phyloP scores from a whole-genome alignment of 2,888 invertebrate genomes.

The Cephus rjabovi region DNA sequence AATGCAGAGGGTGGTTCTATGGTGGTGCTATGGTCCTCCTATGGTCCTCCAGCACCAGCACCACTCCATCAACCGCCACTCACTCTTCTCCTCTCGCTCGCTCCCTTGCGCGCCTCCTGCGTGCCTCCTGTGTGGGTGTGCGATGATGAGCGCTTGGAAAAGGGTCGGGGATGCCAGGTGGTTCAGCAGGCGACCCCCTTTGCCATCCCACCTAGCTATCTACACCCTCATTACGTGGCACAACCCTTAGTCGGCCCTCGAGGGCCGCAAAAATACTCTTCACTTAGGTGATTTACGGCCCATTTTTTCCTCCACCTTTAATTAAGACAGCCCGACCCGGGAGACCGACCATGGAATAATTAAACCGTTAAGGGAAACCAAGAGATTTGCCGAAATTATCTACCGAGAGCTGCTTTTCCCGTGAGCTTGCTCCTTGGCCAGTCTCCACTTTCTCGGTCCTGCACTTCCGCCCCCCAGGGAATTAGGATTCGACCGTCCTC shows the following conservation, averaged over 20 bases:
- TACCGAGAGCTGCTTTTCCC: too few species aligned
- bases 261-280: constrained; percentile 23
- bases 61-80: neutral
- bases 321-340: constrained; percentile 16
- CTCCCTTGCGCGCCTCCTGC: neutral
- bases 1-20: neutral
- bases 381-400: neutral
- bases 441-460: too few species aligned
- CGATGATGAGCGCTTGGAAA: constrained; percentile 4
- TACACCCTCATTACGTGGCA: constrained; percentile 8
- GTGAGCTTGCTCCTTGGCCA: neutral
- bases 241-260: constrained; percentile 17
- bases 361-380: neutral
- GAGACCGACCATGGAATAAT: neutral
- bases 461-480: neutral
- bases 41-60: too few species aligned
- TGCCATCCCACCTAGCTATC: constrained; percentile 1
- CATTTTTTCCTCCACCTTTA: constrained; percentile 21
- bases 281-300: constrained; percentile 21
- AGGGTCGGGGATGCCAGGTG: constrained; percentile 5
- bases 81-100: neutral
- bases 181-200: neutral
- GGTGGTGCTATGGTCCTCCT: too few species aligned
- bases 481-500: neutral
- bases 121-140: neutral